Evolutionary conservation across 2,797 vertebrate species (phyloP), one percentile per base, ranked within the genome.

Genomic region (Varecia variegata): DNA sequence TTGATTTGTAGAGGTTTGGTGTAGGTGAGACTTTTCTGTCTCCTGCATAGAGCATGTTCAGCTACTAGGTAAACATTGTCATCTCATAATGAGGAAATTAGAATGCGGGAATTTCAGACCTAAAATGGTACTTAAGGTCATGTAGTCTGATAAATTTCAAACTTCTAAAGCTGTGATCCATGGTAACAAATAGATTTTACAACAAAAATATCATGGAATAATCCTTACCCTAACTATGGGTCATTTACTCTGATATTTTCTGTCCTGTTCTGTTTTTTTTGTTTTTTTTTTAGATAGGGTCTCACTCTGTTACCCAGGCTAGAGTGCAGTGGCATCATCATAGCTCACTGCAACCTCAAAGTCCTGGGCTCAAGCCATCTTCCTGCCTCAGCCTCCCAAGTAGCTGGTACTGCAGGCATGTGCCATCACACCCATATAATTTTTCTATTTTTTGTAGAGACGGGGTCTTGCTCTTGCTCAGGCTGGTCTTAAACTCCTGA

Each of bases 171-270:
- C 65, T 96, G 30, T 93, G 8, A 45, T 73, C 23, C 47, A 52
- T 40, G 30, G 30, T 71, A 81, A 95, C 52, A 90, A 76, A 85
- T 73, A 90, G 17, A 54, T 90, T 93, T 94, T 85, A 40, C 17
- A 86, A n/a, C 27, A 84, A 90, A 54, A 95, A 67, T 74, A 45
- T 52, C 32, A 56, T 76, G 47, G 47, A 87, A 84, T 43, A 70
- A 40, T 67, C 20, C 17, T 93, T 65, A 68, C 15, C 12, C 13
- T 80, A 32, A 65, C 20, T 30, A 35, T 45, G 52, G 50, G 23
- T 25, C 20, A 71, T n/a, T 1, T n/a, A 65, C 7, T 86, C 35
- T 83, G 52, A 68, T 81, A 77, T 81, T 95, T 95, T 94, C 68
- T 88, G 8, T 85, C 20, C 62, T 91, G 23, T 94, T 87, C 35